Base-by-base conservation (phyloP, 2,888 invertebrate species). In the Drosophila prostipennis region DNA sequence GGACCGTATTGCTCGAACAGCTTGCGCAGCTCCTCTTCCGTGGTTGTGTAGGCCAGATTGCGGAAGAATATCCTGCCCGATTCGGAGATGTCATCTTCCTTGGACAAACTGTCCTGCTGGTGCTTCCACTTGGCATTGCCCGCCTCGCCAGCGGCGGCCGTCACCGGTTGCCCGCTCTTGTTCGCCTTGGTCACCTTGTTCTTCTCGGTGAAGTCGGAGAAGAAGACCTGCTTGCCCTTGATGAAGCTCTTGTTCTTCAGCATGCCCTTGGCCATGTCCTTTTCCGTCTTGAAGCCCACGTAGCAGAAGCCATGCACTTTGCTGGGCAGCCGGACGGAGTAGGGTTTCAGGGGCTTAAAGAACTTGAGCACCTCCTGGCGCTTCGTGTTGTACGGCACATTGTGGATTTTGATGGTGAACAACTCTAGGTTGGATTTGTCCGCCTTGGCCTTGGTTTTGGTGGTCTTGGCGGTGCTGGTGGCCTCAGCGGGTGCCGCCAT, bases 41-140 rank as follows among this genome's bases (percentile, higher is more conserved):
- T 96, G 7, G 96, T 94, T 3, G 95, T 94, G 89, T 98, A 99
- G 0, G 98, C 93, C 64, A 99, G 93, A 93, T 99, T 99, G 71
- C 99, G 94, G 1, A 98, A 93, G 93, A 98, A 99, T 85, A 99
- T 96, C 78, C 96, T 94, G 2, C 99, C 99, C 76, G 98, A 98
- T 90, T 97, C 97, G 0, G 95, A 96, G 69, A 97, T 96, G 75
- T 94, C 94, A 90, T 97, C 97, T 91, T 96, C 96, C 86, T 94
- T 94, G 81, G 94, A 94, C 2, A 96, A 78, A 11, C 92, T 92
- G 40, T 95, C 94, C 89, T 94, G 94, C 88, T 95, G 95, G 16
- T 93, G 92, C 69, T 93, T 93, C 95, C 95, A 95, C 79, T 93
- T 94, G 1, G 90, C 78, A 72, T 92, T 92, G 13, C 48, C 42